Evolutionary conservation across 2,113 vertebrate genomes (phyloP).

Genomic region (Sinocyclocheilus anophthalmus): DNA sequence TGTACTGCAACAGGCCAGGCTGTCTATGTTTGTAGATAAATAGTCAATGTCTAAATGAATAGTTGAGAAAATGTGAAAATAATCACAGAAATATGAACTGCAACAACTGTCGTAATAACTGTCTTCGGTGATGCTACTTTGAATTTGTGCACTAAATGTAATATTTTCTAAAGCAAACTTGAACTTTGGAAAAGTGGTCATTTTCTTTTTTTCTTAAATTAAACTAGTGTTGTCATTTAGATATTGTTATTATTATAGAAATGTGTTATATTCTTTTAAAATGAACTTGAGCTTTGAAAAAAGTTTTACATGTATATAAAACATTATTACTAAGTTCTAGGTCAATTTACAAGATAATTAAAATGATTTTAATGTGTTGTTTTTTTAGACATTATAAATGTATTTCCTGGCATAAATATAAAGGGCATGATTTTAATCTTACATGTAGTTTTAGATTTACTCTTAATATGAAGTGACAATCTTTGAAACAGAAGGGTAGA

Average conservation of each 20-base stretch:
- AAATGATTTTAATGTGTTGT: background rate
- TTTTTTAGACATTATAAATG: background rate
- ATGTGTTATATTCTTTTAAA: background rate
- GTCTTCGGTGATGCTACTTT: background rate
- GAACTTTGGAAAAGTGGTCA: background rate
- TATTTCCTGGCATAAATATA: background rate
- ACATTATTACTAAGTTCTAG: background rate
- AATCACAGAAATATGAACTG: background rate
- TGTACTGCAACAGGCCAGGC: background rate
- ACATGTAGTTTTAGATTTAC: background rate
- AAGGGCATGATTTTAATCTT: background rate
- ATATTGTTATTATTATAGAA: background rate
- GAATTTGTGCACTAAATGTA: background rate
- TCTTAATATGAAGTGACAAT: background rate
- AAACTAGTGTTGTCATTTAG: background rate
- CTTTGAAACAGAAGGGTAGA: background rate
- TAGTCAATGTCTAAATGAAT: background rate
- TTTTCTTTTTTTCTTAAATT: too few species aligned
- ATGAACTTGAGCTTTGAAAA: background rate
- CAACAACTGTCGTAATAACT: background rate
- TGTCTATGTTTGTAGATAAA: slow-evolving; percentile 5
- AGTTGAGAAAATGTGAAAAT: background rate
- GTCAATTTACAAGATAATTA: background rate
- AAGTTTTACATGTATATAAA: too few species aligned
- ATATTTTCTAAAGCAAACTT: background rate